phyloP scores from a whole-genome alignment of 2,797 vertebrate species.

The Tokudaia muenninki region DNA sequence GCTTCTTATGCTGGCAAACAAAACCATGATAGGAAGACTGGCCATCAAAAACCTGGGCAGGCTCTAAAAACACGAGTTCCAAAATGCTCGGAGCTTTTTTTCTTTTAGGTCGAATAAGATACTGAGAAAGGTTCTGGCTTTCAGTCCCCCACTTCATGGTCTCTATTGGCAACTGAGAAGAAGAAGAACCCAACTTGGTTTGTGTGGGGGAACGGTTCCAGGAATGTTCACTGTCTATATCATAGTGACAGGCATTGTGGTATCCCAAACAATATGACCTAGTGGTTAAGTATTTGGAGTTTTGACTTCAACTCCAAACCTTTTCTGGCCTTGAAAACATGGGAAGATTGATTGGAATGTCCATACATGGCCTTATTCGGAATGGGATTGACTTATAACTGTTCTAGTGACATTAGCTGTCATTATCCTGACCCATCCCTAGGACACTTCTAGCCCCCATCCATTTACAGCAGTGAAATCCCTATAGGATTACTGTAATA shows the following conservation, averaged over 20 bases:
- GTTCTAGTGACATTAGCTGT: neutral
- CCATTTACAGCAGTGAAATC: neutral
- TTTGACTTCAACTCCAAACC: slow-evolving; percentile 49
- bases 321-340: slow-evolving; percentile 38
- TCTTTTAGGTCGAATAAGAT: neutral
- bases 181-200: neutral
- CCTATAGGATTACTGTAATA: neutral
- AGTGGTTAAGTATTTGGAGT: neutral
- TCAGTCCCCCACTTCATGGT: neutral
- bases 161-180: neutral
- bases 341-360: slow-evolving; percentile 16
- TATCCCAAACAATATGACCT: neutral
- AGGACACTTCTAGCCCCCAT: neutral
- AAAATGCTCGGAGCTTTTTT: neutral
- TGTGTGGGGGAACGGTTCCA: neutral
- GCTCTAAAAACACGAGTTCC: neutral
- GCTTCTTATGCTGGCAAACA: slow-evolving; percentile 50
- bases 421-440: slow-evolving; percentile 10
- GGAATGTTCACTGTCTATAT: neutral
- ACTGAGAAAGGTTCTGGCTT: neutral
- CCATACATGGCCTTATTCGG: neutral
- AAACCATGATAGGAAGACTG: neutral
- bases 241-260: neutral
- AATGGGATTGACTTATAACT: neutral
- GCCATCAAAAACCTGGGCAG: neutral